Conservation (phyloP, 2,797 vertebrate species). For the Oreortyx pictus region DNA sequence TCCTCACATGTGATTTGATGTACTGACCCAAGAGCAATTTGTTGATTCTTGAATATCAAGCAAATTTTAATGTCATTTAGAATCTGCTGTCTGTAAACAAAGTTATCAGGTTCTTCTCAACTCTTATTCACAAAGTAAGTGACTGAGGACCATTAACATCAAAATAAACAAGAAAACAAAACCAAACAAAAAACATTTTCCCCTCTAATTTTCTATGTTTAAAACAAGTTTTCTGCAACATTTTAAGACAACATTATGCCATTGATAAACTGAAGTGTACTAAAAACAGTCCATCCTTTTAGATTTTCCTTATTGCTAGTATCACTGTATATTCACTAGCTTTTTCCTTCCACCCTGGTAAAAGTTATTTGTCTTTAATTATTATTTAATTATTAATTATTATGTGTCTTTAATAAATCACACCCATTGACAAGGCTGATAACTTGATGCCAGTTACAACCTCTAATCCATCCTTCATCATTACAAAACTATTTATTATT, state of each 20-base stretch:
- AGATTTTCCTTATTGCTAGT: background rate
- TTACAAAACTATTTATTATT: background rate
- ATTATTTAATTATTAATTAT: too few relatives aligned
- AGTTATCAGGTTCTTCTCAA: background rate
- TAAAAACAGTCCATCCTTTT: background rate
- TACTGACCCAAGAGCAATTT: background rate
- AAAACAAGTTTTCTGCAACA: background rate
- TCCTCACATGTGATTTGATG: background rate
- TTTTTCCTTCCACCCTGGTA: background rate
- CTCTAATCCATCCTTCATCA: background rate
- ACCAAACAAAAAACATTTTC: background rate
- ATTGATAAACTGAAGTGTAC: background rate
- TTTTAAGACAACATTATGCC: background rate
- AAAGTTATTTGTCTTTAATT: too few relatives aligned
- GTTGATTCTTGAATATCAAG: background rate
- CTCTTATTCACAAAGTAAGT: background rate
- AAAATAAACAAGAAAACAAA: background rate
- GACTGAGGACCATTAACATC: background rate
- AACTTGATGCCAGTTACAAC: background rate
- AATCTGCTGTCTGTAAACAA: background rate
- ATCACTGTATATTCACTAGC: background rate
- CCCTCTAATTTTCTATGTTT: background rate
- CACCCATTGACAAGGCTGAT: background rate
- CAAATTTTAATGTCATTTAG: background rate
- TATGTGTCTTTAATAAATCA: background rate